phyloP scores from a whole-genome alignment of 2,797 vertebrate species.

The Myoxocephalus aenaeus region DNA sequence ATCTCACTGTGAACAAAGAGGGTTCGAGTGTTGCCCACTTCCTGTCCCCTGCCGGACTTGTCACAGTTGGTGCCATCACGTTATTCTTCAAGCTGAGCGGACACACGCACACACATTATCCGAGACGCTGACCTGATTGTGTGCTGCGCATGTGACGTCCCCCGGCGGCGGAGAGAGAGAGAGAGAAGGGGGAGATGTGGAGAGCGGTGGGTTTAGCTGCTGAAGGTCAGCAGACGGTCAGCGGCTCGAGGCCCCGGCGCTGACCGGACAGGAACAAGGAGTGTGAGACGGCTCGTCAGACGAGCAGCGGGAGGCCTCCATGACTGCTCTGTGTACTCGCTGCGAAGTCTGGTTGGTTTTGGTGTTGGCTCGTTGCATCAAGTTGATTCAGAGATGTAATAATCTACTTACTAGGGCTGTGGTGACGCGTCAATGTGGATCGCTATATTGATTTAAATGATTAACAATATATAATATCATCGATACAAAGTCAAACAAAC shows the following conservation, averaged over 20 bases:
- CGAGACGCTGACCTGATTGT: conserved; percentile 46
- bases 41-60: conserved; percentile 26
- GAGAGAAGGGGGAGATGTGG: conserved; percentile 8
- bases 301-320: background rate
- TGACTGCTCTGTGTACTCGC: background rate
- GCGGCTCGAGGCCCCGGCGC: conserved; percentile 27
- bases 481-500: no score
- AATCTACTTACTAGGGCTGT: no score
- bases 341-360: conserved; percentile 4
- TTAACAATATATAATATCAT: no score
- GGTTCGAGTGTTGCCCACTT: conserved; percentile 11
- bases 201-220: conserved; percentile 31
- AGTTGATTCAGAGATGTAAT: no score
- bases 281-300: background rate
- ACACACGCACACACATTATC: background rate
- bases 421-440: no score
- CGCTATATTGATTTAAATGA: no score
- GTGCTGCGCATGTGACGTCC: conserved; percentile 48
- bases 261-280: conserved; percentile 10
- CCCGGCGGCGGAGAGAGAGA: background rate
- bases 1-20: background rate
- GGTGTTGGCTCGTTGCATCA: background rate
- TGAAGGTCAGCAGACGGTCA: conserved; percentile 72
- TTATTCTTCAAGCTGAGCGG: conserved; percentile 16
- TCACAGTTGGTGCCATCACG: conserved; percentile 30